Evolutionary conservation across 2,113 vertebrate species (phyloP), one percentile per base, ranked within the genome.

Genomic region (Protomyctophum bolini): DNA sequence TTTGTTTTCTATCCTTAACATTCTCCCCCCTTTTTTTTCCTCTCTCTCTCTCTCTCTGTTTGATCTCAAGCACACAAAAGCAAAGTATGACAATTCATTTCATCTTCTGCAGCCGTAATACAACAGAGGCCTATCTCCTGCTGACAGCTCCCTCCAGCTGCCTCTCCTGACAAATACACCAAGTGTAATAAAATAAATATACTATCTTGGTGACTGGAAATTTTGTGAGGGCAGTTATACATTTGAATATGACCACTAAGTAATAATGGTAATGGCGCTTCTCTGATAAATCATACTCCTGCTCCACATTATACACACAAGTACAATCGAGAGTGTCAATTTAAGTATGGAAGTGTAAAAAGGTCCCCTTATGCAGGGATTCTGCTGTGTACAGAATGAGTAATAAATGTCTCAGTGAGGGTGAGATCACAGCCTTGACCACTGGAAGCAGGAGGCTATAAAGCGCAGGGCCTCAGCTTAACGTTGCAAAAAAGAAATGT

Each of bases 371-470:
- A 41, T 41, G 33, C 33, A 41, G 33, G 5, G 33, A 6, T 41
- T 41, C 5, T 41, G 33, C 33, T 41, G 33, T 41, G 33, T 41
- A 21, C 15, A 21, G 47, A 61, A 48, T 41, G 10, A 0, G 14
- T 29, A 8, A 61, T 7, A 1, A 51, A 9, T 9, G 51, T 52
- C 33, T 7, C n/a, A 6, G 21, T 47, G 33, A 10, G 49, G 29
- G 28, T 12, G 12, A 45, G 3, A 52, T 50, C 48, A 47, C n/a
- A 63, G 52, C 55, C 6, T 11, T 63, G 29, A 41, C 76, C 77
- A 82, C 77, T 63, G 58, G 77, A 75, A 76, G 84, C 89, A 88
- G 67, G 4, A 21, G 21, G 21, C 21, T 21, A 70, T 72, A 56
- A 72, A 73, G 71, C 68, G 73, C 51, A 72, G 8, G 66, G 61